Base-by-base conservation (phyloP, 1,140 invertebrate genomes). In the Wiebesia pumilae region DNA sequence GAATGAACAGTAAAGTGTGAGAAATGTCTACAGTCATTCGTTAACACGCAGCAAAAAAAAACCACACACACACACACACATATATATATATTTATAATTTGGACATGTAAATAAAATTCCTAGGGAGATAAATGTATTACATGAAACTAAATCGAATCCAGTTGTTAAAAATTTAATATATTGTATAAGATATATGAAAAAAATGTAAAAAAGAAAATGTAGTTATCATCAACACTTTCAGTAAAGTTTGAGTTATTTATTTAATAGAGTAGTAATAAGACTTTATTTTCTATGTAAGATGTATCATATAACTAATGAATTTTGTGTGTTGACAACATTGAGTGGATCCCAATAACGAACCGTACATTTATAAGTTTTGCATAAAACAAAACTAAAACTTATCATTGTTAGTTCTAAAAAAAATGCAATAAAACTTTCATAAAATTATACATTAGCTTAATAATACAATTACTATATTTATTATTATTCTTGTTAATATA, bases 81-180 rank as follows among this genome's bases (percentile, higher is more conserved):
- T n/a, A n/a, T n/a, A n/a, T n/a, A n/a, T n/a, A 14, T 16, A 19
- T 54, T 2, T 54, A 10, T 54, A 54, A 16, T 54, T 16, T 54
- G 19, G 14, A 16, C 10, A 54, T 69, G 80, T 82, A 82, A 33
- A 82, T 82, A 82, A 51, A 65, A n/a, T 51, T 79, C 33, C 19
- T 38, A 33, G 38, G 10, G 19, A 47, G 79, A 33, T 65, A 78
- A 65, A 79, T 47, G 75, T 51, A 35, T 65, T 33, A 67, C 62
- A 24, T 81, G 33, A 80, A 89, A 89, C 88, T 91, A 89, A 92
- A 86, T 88, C 88, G 90, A 89, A 90, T 89, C 90, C 88, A 88
- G 87, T 88, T 92, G 91, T 93, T 91, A 87, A 92, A 92, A 91
- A 90, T 93, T 92, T 93, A 91, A 92, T 90, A 93, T 89, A 89